phyloP scores from a whole-genome alignment of 1,140 invertebrate genomes.

The Campodea augens region DNA sequence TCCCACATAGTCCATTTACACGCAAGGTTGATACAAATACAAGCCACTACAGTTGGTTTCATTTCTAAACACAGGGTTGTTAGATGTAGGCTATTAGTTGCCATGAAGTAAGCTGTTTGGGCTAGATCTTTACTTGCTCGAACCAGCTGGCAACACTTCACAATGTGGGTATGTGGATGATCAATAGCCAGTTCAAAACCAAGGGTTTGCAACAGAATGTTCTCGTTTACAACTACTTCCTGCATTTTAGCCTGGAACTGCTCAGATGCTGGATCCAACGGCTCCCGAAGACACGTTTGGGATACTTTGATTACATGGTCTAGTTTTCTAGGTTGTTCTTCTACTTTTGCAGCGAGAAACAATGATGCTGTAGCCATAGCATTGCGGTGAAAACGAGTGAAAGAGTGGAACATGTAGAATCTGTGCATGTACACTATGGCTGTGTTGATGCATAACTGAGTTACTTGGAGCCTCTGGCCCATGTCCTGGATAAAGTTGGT shows the following conservation, averaged over 20 bases:
- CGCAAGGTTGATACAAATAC: conserved; percentile 35
- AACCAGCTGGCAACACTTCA: conserved; percentile 32
- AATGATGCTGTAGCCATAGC: conserved; percentile 26
- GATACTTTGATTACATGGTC: conserved; percentile 36
- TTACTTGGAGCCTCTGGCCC: conserved; percentile 35
- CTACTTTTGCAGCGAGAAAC: conserved; percentile 40
- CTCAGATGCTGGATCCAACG: conserved; percentile 26
- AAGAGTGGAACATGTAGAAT: conserved; percentile 39
- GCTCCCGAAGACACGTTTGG: conserved; percentile 26
- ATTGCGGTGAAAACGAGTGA: conserved; percentile 33
- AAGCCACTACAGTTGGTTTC: conserved; percentile 33
- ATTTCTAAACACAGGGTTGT: conserved; percentile 34
- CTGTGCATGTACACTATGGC: conserved; percentile 43
- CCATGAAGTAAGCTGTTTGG: conserved; percentile 35
- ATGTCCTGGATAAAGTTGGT: conserved; percentile 40
- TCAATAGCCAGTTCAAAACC: conserved; percentile 35
- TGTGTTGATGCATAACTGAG: conserved; percentile 38
- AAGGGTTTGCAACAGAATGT: conserved; percentile 33
- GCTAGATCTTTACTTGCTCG: conserved; percentile 34
- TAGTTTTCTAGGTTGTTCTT: conserved; percentile 38
- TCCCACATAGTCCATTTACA: conserved; percentile 35
- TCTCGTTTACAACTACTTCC: conserved; percentile 33
- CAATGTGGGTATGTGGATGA: conserved; percentile 36
- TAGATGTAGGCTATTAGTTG: conserved; percentile 35
- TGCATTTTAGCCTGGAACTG: conserved; percentile 28